Evolutionary conservation across 2,888 invertebrate species (phyloP).

Genomic region (Mesochorus sp.): DNA sequence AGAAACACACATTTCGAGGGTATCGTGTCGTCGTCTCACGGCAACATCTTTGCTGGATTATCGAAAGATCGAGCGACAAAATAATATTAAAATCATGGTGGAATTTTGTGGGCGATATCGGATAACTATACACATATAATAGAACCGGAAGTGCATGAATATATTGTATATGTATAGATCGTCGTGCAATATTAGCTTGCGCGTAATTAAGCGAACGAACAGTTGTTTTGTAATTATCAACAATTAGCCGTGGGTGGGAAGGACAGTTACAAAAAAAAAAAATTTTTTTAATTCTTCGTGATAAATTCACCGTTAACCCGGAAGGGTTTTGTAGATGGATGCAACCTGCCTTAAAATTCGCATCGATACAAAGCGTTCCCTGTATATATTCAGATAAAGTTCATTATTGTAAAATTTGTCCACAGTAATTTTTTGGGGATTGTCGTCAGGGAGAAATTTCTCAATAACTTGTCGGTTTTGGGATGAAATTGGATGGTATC

Average conservation of each 20-base stretch:
- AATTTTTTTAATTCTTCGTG: not conserved
- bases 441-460: constrained; percentile 31
- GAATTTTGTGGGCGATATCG: constrained; percentile 40
- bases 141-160: constrained; percentile 55
- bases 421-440: not conserved
- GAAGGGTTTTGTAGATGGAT: too few species aligned
- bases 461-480: constrained; percentile 28
- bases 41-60: constrained; percentile 39
- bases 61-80: constrained; percentile 23
- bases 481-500: constrained; percentile 22
- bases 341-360: too few species aligned
- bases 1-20: constrained; percentile 37
- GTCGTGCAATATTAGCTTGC: constrained; percentile 24
- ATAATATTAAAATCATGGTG: constrained; percentile 12
- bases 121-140: constrained; percentile 19
- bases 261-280: constrained; percentile 26
- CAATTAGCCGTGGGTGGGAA: constrained; percentile 22
- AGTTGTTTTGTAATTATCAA: not conserved
- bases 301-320: not conserved
- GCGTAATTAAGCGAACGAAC: constrained; percentile 31
- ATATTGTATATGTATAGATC: too few species aligned
- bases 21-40: constrained; percentile 9
- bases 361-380: too few species aligned
- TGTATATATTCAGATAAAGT: too few species aligned
- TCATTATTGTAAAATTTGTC: not conserved